phyloP scores from a whole-genome alignment of 2,113 vertebrate species.

The Trematomus loennbergii region DNA sequence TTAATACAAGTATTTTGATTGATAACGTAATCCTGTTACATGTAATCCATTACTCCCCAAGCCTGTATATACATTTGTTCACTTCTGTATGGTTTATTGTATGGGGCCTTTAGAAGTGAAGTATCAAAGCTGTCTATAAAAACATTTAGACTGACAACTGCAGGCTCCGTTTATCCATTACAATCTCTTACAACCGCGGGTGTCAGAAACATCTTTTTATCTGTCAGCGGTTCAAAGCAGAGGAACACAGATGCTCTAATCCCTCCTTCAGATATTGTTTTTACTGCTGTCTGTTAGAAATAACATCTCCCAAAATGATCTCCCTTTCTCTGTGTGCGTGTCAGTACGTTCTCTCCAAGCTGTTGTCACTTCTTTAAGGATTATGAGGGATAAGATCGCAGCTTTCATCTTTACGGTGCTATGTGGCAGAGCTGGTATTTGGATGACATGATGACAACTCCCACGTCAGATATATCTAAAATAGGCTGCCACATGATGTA shows the following conservation, averaged over 20 bases:
- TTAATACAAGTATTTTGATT: no score
- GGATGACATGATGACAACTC: conserved; percentile 50
- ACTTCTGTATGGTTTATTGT: not conserved
- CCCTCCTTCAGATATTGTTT: conserved; percentile 62
- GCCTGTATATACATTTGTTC: not conserved
- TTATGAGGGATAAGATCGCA: conserved; percentile 59
- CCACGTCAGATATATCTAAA: conserved; percentile 41
- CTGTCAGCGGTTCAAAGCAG: conserved; percentile 54
- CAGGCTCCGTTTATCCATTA: conserved; percentile 40
- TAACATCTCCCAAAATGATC: conserved; percentile 41
- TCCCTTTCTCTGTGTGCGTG: conserved; percentile 35
- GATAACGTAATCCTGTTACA: no score
- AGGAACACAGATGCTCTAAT: conserved; percentile 59
- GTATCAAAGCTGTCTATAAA: conserved; percentile 23
- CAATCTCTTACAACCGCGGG: conserved; percentile 40
- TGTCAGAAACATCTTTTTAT: conserved; percentile 52
- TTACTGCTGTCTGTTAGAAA: conserved; percentile 37
- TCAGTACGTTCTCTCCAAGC: conserved; percentile 44
- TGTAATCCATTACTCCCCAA: no score
- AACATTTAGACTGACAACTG: conserved; percentile 33
- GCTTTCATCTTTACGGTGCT: conserved; percentile 66
- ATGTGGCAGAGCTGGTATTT: conserved; percentile 49
- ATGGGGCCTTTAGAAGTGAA: not conserved
- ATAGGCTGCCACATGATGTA: conserved; percentile 52
- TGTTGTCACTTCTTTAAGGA: conserved; percentile 53